Percentiles rank a stretch among this genome's conserved stretches.
These are phyloP conservation scores for Zosterops japonicus DNA, from an alignment of 2,113 vertebrate species.

Conservation along the genomic window DNA sequence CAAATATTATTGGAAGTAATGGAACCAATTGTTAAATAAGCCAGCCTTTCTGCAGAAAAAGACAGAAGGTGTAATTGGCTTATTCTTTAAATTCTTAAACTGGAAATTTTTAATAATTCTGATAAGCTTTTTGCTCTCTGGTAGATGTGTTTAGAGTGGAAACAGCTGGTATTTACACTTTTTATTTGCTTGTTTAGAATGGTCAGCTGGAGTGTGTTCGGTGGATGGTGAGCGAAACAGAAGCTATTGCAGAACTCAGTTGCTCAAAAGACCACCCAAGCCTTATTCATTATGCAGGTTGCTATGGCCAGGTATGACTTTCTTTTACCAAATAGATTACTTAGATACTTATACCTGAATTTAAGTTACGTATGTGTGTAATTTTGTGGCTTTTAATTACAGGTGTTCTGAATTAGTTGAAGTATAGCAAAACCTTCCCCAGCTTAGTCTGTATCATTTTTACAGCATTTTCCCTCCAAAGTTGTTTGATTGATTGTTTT, in stretches of 20 bases:
- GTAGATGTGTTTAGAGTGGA: neutral
- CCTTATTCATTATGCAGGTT: conserved; percentile 94
- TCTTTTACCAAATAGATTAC: neutral
- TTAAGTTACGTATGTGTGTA: neutral
- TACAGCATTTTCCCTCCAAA: neutral
- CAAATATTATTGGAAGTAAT: neutral
- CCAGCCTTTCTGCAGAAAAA: neutral
- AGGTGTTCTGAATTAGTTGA: neutral
- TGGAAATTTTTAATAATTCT: neutral
- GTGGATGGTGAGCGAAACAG: conserved; percentile 98
- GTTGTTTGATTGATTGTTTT: neutral
- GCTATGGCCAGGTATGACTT: conserved; percentile 90
- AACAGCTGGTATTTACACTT: neutral
- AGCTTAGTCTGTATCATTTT: neutral
- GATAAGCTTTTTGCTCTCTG: neutral
- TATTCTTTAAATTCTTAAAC: neutral
- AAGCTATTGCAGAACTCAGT: conserved; percentile 96
- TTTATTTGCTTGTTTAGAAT: conserved; percentile 75
- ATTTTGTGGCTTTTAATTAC: neutral
- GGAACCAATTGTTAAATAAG: neutral
- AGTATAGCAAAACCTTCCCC: neutral
- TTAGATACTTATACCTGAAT: neutral
- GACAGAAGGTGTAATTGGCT: neutral
- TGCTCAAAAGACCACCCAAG: conserved; percentile 94
- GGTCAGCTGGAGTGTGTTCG: conserved; percentile 95